phyloP scores from a whole-genome alignment of 2,797 vertebrate genomes.

The Alca torda region DNA sequence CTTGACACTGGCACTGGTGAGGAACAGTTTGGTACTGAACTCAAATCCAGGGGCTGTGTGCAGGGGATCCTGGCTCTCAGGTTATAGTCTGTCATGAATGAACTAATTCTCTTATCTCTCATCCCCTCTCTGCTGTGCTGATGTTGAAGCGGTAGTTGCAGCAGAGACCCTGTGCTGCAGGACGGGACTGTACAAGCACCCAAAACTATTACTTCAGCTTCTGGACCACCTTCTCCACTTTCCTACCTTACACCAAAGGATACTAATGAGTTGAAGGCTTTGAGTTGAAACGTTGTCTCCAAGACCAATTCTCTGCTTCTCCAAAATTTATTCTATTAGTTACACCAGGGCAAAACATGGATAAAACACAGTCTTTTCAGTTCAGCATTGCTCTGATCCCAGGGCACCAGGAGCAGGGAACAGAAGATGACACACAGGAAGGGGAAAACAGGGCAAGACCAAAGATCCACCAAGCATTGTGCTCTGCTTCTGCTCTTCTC shows the following conservation, averaged over 20 bases:
- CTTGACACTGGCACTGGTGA: fast-evolving
- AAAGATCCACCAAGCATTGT: background rate
- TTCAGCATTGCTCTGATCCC: background rate
- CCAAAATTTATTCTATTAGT: background rate
- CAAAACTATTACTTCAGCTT: background rate
- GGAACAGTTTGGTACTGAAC: background rate
- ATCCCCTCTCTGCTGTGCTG: background rate
- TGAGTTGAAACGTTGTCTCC: background rate
- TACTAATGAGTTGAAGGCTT: background rate
- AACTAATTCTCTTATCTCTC: background rate
- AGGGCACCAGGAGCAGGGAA: background rate
- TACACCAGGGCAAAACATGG: background rate
- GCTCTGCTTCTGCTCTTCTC: background rate
- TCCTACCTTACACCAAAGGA: background rate
- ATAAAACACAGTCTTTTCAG: background rate
- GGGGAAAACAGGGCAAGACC: background rate
- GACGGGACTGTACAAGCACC: background rate
- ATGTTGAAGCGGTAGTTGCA: background rate
- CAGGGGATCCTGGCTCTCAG: background rate
- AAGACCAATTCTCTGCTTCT: background rate
- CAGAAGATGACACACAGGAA: background rate
- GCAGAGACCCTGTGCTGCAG: background rate
- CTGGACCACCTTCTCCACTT: background rate
- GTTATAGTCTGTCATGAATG: background rate
- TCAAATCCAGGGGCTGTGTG: fast-evolving